phyloP scores from a whole-genome alignment of 2,797 vertebrate genomes.

The Chelon auratus region DNA sequence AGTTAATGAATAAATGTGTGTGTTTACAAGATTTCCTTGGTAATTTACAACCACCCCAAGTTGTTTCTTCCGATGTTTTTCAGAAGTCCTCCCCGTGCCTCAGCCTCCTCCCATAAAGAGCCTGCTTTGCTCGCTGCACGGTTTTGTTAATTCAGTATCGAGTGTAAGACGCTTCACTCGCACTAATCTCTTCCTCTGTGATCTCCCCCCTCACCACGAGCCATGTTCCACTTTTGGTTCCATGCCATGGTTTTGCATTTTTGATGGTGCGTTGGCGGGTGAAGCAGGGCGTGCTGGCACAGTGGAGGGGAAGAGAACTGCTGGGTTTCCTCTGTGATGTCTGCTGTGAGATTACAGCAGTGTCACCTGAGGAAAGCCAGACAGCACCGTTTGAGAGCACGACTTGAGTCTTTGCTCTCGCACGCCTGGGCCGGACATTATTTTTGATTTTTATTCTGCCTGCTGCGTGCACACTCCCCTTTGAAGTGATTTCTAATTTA shows the following conservation, averaged over 20 bases:
- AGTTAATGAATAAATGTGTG: slow-evolving; percentile 24
- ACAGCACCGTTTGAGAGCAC: slow-evolving; percentile 33
- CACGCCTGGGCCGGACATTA: slow-evolving; percentile 38
- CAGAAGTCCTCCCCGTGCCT: not conserved
- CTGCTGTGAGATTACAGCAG: slow-evolving; percentile 50
- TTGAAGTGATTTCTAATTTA: slow-evolving; percentile 57
- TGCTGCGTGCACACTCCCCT: slow-evolving; percentile 20
- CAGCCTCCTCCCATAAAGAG: slow-evolving; percentile 1
- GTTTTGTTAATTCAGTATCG: slow-evolving; percentile 40
- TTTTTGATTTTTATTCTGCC: slow-evolving; percentile 48
- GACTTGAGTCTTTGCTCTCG: slow-evolving; percentile 28
- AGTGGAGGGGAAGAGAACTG: slow-evolving; percentile 34
- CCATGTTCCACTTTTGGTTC: slow-evolving; percentile 57
- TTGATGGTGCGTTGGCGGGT: slow-evolving; percentile 60
- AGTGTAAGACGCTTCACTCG: slow-evolving; percentile 22
- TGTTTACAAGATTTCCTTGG: slow-evolving; percentile 10
- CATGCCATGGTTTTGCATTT: slow-evolving; percentile 57
- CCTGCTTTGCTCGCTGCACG: slow-evolving; percentile 16
- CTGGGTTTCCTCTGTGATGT: slow-evolving; percentile 59
- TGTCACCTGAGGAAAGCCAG: slow-evolving; percentile 59
- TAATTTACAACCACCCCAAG: slow-evolving; percentile 26
- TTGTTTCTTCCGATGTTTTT: slow-evolving; percentile 23
- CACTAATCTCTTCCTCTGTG: slow-evolving; percentile 31
- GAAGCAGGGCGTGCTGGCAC: slow-evolving; percentile 17
- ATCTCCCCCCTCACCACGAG: slow-evolving; percentile 33